Conservation (phyloP, 2,797 vertebrate species). For the Sphenopsis melanotis region DNA sequence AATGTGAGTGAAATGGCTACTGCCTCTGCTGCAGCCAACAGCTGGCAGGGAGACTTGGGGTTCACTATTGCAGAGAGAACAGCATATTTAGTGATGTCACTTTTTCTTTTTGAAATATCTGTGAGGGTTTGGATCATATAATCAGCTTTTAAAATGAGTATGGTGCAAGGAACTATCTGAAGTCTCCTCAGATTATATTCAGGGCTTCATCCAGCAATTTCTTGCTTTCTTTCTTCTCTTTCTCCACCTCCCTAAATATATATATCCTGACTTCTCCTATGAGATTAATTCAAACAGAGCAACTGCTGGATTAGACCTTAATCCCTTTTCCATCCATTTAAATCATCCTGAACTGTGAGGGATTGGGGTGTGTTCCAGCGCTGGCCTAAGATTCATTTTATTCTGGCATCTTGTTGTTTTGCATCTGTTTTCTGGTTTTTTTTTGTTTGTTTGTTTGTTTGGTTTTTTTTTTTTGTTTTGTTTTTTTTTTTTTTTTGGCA, state of each 20-base stretch:
- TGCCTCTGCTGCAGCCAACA: background rate
- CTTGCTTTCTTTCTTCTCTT: background rate
- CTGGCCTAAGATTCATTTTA: constrained; percentile 8
- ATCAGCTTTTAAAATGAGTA: background rate
- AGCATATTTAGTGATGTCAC: background rate
- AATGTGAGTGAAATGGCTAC: background rate
- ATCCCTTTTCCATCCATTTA: constrained; percentile 54
- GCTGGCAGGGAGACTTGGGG: background rate
- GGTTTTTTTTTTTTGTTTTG: background rate
- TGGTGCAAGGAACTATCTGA: background rate
- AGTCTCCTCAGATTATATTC: background rate
- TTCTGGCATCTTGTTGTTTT: constrained; percentile 30
- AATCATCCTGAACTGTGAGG: background rate
- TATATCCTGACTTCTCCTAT: background rate
- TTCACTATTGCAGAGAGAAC: background rate
- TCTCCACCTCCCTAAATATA: background rate
- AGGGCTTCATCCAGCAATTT: background rate
- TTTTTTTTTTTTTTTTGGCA: background rate
- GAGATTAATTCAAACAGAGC: constrained; percentile 29
- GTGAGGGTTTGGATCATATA: background rate
- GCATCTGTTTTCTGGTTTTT: background rate
- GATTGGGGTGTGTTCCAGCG: background rate
- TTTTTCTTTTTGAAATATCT: background rate
- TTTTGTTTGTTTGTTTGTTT: too few species aligned
- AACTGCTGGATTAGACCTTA: constrained; percentile 45